Evolutionary conservation across 2,888 invertebrate genomes (phyloP), one percentile per base, ranked within the genome.

Genomic region (Polymixis lichenea): DNA sequence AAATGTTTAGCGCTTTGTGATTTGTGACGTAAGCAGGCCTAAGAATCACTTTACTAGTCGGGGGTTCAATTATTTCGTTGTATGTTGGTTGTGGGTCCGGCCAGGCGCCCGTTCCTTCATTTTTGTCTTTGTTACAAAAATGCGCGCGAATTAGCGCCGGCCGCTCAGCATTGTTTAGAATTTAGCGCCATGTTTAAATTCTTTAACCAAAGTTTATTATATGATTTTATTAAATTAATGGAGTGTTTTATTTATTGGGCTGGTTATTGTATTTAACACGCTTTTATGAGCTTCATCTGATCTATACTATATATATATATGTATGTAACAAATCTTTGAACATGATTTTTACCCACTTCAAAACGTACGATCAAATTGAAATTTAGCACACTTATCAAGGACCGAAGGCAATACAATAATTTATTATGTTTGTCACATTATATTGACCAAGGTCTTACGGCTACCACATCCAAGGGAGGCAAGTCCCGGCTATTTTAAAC

Each of bases 151-250:
- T 83, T 49, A 66, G 32, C 74, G 82, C 65, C 78, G 67, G 85
- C 74, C 88, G 85, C 73, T 80, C 83, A 75, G 69, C 74, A 67
- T 75, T 86, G 95, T 95, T 95, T 89, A 88, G 95, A 95, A 91
- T 95, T 95, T 95, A 95, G 91, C 90, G 74, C 58, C 58, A n/a
- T 69, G 66, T 87, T 95, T 95, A 95, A 94, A 93, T 94, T 95
- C 95, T 95, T 87, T 94, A 95, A 95, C 95, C 92, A 94, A 94
- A 93, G 91, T 88, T 91, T 89, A 91, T 87, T 91, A 93, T 91
- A 92, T 91, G 89, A 89, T 88, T 89, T 88, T 88, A 80, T 82
- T 79, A 89, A 88, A 90, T 90, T 91, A 89, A 83, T 51, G 25
- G 28, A 65, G 38, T 82, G 62, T 82, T 84, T 86, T 75, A 85